Percentiles rank a stretch among this genome's conserved stretches.
Evolutionary conservation across 2,113 vertebrate genomes (phyloP).

Genomic region (Lonchura striata): DNA sequence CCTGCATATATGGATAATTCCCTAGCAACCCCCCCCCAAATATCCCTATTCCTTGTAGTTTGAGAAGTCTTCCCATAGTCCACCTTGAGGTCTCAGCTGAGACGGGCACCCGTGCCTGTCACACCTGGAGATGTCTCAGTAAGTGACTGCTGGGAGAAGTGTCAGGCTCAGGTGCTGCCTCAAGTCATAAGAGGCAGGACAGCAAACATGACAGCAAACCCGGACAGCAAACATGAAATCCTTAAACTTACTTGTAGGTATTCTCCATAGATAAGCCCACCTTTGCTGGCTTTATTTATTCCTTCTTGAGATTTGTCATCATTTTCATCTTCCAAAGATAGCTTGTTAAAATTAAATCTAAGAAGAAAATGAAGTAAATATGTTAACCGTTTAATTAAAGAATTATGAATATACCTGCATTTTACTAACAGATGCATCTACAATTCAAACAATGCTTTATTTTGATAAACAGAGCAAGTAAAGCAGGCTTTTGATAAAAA

Average conservation of each 20-base stretch:
- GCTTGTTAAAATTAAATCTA: conserved; percentile 75
- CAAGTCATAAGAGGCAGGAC: not conserved
- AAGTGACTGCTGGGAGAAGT: not conserved
- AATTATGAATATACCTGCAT: not conserved
- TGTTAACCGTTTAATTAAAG: not conserved
- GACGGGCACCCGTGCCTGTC: accelerated
- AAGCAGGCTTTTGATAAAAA: not conserved
- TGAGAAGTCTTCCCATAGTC: not conserved
- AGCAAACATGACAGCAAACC: not conserved
- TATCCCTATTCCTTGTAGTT: not conserved
- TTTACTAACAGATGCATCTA: not conserved
- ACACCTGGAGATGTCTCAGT: not conserved
- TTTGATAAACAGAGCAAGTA: not conserved
- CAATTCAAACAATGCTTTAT: not conserved
- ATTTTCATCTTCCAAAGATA: conserved; percentile 70
- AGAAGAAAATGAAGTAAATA: conserved; percentile 9
- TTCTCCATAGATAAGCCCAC: conserved; percentile 87
- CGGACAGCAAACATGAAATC: not conserved
- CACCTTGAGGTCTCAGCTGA: accelerated
- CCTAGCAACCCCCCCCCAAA: not conserved
- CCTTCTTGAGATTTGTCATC: conserved; percentile 83
- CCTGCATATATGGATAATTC: not conserved
- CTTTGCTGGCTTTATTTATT: conserved; percentile 86
- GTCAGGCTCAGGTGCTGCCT: not conserved
- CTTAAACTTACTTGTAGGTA: conserved; percentile 84